Evolutionary conservation across 2,888 invertebrate species (phyloP).

Genomic region (Pediacus dermestoides): DNA sequence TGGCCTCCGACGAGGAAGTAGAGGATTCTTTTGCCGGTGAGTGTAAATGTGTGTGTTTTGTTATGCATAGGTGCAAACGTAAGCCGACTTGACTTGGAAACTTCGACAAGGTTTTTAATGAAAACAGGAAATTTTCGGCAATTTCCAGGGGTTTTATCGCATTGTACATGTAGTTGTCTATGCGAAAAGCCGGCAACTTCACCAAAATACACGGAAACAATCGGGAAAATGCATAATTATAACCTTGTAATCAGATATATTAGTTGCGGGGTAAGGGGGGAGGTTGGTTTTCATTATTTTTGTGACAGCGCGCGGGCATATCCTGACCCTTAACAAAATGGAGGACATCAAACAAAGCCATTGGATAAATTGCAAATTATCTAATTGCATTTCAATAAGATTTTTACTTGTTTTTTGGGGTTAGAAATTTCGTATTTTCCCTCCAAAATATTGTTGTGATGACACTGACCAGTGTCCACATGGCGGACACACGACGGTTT

Average conservation of each 20-base stretch:
- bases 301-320: constrained; percentile 61
- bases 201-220: constrained; percentile 16
- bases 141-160: no score
- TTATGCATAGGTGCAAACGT: constrained; percentile 38
- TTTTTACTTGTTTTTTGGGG: constrained; percentile 33
- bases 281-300: constrained; percentile 53
- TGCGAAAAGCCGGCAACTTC: constrained; percentile 19
- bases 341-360: constrained; percentile 75
- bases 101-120: no score
- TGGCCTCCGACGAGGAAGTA: constrained; percentile 87
- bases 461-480: constrained; percentile 46
- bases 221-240: constrained; percentile 38
- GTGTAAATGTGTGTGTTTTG: constrained; percentile 50
- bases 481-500: constrained; percentile 33
- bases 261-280: constrained; percentile 42
- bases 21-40: constrained; percentile 85
- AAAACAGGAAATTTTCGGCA: no score
- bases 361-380: constrained; percentile 59
- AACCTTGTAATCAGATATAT: constrained; percentile 42
- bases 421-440: constrained; percentile 47
- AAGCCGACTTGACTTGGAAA: no score
- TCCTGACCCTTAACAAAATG: constrained; percentile 75
- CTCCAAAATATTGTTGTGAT: constrained; percentile 36
- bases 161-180: no score
- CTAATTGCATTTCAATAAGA: constrained; percentile 27